Conservation (phyloP, 2,113 vertebrate species). For the Psilopsiagon aurifrons region DNA sequence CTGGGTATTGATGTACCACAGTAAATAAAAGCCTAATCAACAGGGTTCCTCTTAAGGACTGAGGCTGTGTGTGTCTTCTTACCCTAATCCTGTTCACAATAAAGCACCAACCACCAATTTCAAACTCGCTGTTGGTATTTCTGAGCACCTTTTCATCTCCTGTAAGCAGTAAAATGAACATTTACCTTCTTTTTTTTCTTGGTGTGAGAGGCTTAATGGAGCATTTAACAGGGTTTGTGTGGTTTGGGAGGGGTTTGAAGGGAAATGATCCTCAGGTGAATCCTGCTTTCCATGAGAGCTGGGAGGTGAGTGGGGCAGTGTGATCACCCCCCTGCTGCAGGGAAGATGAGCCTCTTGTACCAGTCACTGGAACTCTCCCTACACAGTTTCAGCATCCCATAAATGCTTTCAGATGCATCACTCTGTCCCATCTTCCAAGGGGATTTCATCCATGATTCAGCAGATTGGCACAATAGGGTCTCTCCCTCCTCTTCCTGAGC, state of each 20-base stretch:
- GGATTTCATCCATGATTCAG: neutral
- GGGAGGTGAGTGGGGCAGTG: neutral
- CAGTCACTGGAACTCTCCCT: neutral
- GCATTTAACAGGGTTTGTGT: neutral
- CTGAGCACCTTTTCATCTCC: neutral
- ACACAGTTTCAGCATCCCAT: neutral
- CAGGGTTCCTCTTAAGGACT: neutral
- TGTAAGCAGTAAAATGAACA: neutral
- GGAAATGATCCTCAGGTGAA: neutral
- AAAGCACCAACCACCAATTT: neutral
- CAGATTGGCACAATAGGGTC: neutral
- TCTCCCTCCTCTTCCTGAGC: neutral
- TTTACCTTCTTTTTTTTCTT: neutral
- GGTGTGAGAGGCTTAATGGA: neutral
- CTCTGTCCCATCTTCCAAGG: neutral
- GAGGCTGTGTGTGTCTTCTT: neutral
- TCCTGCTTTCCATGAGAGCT: neutral
- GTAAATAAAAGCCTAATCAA: slow-evolving; percentile 20
- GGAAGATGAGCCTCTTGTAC: neutral
- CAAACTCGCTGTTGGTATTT: neutral
- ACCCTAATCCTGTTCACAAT: neutral
- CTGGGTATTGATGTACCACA: neutral
- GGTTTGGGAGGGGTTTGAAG: neutral
- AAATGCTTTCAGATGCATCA: neutral
- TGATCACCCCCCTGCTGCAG: neutral